These are phyloP conservation scores for Agonopterix alstromeriana DNA, from an alignment of 2,888 invertebrate genomes.

Conservation along the genomic window DNA sequence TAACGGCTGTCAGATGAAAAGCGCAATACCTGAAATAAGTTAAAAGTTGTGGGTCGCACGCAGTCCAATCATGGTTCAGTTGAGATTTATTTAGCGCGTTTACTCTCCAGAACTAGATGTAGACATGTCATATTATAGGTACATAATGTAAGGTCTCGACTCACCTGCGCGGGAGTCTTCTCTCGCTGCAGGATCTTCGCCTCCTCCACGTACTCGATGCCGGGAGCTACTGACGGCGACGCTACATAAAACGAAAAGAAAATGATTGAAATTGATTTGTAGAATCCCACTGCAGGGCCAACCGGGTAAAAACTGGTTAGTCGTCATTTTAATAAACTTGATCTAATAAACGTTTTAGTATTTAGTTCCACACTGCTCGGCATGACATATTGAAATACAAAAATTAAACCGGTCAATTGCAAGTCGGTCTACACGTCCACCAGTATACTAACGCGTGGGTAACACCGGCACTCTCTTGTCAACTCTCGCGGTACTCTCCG, in stretches of 20 bases:
- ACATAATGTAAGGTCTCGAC: constrained; percentile 11
- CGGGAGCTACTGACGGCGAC: constrained; percentile 22
- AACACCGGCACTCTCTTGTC: constrained; percentile 31
- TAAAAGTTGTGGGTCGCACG: too few species aligned
- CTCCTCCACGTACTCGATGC: constrained; percentile 34
- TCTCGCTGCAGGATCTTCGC: constrained; percentile 23
- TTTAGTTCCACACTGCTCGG: too few species aligned
- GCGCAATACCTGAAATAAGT: too few species aligned
- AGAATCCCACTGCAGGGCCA: background rate
- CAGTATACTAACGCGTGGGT: constrained; percentile 22
- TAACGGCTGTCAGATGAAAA: too few species aligned
- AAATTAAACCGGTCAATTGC: too few species aligned
- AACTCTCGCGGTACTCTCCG: constrained; percentile 31
- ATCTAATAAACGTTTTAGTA: too few species aligned
- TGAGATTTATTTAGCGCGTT: too few species aligned
- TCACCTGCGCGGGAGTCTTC: constrained; percentile 35
- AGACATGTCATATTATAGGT: background rate
- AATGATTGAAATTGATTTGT: background rate
- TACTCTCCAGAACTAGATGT: background rate
- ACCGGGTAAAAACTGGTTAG: background rate
- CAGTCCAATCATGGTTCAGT: too few species aligned
- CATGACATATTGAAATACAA: too few species aligned
- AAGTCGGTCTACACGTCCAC: too few species aligned
- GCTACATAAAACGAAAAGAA: constrained; percentile 13
- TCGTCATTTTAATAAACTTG: too few species aligned